Evolutionary conservation across 92 coral and sea anemone genomes (phyloP).

Genomic region (Epizoanthus ramosus): DNA sequence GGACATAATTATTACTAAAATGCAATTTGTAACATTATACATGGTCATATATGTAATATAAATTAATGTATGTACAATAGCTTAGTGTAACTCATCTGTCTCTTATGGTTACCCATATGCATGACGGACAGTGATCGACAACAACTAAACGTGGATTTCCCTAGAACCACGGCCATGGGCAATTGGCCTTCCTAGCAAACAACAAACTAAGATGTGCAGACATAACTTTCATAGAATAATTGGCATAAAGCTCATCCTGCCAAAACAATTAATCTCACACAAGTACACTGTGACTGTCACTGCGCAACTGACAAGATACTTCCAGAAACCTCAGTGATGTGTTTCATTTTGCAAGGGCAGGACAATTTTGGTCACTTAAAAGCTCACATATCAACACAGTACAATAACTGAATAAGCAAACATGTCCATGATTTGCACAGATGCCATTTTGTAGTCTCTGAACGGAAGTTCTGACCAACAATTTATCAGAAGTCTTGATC

Average conservation of each 20-base stretch:
- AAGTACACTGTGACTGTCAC: not conserved
- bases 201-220: conserved; percentile 13
- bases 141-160: too few species aligned
- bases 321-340: conserved; percentile 19
- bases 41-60: too few species aligned
- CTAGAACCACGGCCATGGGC: too few species aligned
- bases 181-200: not conserved
- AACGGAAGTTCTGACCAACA: conserved; percentile 15
- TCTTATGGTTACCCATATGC: too few species aligned
- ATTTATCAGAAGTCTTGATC: conserved; percentile 2
- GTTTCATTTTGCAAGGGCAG: conserved; percentile 2
- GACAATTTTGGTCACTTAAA: conserved; percentile 16
- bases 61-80: too few species aligned
- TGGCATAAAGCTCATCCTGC: conserved; percentile 13
- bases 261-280: conserved; percentile 11
- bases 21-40: too few species aligned
- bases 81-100: too few species aligned
- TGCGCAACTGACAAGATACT: conserved; percentile 19
- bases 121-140: too few species aligned
- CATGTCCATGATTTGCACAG: conserved; percentile 19
- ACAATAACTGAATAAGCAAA: conserved; percentile 9
- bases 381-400: conserved; percentile 4
- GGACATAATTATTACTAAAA: too few species aligned
- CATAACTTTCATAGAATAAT: conserved; percentile 11
- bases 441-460: conserved; percentile 13